A percentile compares a stretch with the other conserved stretches of the same genome.
Evolutionary conservation across 2,797 vertebrate species (phyloP).

Genomic region (Cuculus canorus): DNA sequence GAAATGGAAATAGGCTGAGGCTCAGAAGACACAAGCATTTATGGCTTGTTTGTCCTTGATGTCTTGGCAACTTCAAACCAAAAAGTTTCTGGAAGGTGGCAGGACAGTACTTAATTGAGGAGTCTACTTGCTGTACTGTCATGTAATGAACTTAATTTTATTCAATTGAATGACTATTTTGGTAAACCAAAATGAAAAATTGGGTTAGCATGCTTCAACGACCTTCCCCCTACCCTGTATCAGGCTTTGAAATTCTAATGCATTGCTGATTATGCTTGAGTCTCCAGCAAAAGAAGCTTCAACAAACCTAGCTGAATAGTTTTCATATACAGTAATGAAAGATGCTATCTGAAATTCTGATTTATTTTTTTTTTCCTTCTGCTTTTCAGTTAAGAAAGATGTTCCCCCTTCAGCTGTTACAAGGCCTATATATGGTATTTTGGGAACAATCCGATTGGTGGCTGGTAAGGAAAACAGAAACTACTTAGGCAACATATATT

Average conservation of each 20-base stretch:
- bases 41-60: neutral
- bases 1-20: neutral
- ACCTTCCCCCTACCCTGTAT: neutral
- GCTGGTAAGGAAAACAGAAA: conserved; percentile 83
- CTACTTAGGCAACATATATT: neutral
- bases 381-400: conserved; percentile 87
- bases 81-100: neutral
- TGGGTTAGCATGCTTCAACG: neutral
- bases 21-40: neutral
- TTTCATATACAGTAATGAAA: neutral
- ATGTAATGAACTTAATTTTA: neutral
- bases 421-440: conserved; percentile 88
- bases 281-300: neutral
- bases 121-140: neutral
- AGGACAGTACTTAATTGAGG: neutral
- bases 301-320: neutral
- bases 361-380: neutral
- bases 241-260: neutral
- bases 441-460: conserved; percentile 93
- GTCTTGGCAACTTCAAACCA: neutral
- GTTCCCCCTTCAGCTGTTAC: conserved; percentile 89
- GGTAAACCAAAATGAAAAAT: neutral
- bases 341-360: neutral
- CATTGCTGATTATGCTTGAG: neutral
- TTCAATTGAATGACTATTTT: neutral